Percentiles rank a stretch among this genome's conserved stretches.
phyloP scores from a whole-genome alignment of 2,113 vertebrate genomes.

The Rousettus leschenaultii region DNA sequence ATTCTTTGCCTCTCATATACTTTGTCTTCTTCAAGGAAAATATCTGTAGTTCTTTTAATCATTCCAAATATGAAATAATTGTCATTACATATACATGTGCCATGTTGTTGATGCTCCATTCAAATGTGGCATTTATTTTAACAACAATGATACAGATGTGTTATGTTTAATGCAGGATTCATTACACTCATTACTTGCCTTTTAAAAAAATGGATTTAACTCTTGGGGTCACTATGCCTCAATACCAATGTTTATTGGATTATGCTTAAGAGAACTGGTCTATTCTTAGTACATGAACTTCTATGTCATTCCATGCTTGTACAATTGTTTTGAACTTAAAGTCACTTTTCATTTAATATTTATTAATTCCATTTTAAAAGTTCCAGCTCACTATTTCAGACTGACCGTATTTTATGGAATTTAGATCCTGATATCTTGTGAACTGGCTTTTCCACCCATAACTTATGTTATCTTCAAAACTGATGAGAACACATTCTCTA shows the following conservation, averaged over 20 bases:
- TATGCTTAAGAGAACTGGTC: background rate
- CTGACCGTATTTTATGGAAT: background rate
- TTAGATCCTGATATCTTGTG: background rate
- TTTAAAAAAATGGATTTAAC: background rate
- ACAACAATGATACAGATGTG: background rate
- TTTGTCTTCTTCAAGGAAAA: background rate
- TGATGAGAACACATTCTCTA: background rate
- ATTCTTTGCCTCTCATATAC: background rate
- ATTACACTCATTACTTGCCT: background rate
- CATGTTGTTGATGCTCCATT: background rate
- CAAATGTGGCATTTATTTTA: background rate
- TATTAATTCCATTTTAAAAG: background rate
- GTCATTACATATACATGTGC: background rate
- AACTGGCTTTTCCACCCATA: background rate
- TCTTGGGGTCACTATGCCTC: background rate
- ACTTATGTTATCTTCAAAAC: background rate
- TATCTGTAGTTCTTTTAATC: background rate
- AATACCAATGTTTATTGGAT: background rate
- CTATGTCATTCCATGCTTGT: background rate
- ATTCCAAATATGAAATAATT: background rate
- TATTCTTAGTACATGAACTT: background rate
- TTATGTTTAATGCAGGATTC: background rate
- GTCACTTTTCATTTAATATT: constrained; percentile 7
- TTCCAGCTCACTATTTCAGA: background rate
- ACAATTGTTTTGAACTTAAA: background rate